Percentiles rank a stretch among this genome's conserved stretches.
phyloP scores from a whole-genome alignment of 2,888 invertebrate genomes.

The Platerodrilus igneus region DNA sequence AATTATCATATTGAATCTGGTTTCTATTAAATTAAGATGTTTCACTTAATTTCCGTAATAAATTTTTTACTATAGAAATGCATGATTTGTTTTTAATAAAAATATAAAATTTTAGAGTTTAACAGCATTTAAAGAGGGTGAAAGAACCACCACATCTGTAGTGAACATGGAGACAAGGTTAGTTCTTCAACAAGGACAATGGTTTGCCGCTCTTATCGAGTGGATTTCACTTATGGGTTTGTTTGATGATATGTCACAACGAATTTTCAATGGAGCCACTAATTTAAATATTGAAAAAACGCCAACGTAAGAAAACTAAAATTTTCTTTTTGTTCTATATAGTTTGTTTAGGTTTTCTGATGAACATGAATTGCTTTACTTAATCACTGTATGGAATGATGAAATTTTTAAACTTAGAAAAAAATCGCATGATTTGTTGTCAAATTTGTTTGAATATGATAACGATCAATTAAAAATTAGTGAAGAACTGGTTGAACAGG shows the following conservation, averaged over 20 bases:
- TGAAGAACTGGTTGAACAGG: conserved; percentile 46
- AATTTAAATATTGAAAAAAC: no score
- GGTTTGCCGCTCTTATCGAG: conserved; percentile 46
- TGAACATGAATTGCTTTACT: conserved; percentile 30
- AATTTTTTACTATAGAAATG: no score
- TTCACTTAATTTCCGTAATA: no score
- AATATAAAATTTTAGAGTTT: conserved; percentile 20
- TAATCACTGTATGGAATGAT: conserved; percentile 38
- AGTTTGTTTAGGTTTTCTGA: conserved; percentile 14
- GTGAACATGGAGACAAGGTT: conserved; percentile 32
- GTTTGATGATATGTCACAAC: conserved; percentile 36
- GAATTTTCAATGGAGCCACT: no score
- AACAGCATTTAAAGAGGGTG: conserved; percentile 24
- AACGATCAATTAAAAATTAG: conserved; percentile 26
- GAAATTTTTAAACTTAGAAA: conserved; percentile 38
- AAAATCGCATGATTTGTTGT: conserved; percentile 36
- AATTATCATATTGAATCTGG: no score
- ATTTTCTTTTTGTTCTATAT: conserved; percentile 1
- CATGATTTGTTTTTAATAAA: conserved; percentile 6
- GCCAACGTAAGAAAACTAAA: no score
- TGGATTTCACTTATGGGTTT: conserved; percentile 36
- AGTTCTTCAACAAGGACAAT: conserved; percentile 37
- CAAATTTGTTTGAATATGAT: conserved; percentile 30
- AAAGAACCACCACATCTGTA: conserved; percentile 25
- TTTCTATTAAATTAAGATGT: no score